Conservation (phyloP, 2,113 vertebrate genomes). For the Hirundichthys speculiger region DNA sequence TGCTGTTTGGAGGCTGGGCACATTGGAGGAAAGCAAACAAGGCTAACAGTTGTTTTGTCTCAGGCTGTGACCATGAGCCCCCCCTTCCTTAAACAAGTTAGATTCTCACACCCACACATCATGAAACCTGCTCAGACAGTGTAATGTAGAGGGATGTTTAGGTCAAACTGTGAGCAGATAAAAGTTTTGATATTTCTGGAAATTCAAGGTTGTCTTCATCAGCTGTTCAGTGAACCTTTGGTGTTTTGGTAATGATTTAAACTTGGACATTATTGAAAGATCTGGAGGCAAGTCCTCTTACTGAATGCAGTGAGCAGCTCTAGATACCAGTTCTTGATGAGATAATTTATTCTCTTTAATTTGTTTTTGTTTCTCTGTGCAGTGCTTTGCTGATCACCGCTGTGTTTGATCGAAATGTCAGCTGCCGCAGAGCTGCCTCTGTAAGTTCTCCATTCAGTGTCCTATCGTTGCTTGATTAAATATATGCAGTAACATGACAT, state of each 20-base stretch:
- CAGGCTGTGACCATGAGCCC: constrained; percentile 1
- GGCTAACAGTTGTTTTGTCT: constrained; percentile 21
- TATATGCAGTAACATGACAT: constrained; percentile 1
- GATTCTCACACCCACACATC: constrained; percentile 5
- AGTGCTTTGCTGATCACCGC: constrained; percentile 88
- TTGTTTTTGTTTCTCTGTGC: constrained; percentile 16
- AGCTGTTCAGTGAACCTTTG: too few species aligned
- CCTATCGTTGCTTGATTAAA: background rate
- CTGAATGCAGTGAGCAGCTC: background rate
- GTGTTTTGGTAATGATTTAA: too few species aligned
- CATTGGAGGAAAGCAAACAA: constrained; percentile 28
- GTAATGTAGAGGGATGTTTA: background rate
- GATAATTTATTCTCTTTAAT: background rate
- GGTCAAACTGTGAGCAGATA: too few species aligned
- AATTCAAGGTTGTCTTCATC: too few species aligned
- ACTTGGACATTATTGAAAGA: too few species aligned
- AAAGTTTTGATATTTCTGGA: too few species aligned
- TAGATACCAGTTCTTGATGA: background rate
- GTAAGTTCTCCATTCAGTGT: constrained; percentile 75
- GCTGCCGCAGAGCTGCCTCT: constrained; percentile 90
- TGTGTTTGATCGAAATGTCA: constrained; percentile 88
- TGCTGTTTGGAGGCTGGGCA: constrained; percentile 17
- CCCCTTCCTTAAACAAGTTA: background rate
- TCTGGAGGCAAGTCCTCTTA: too few species aligned
- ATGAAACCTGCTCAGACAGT: constrained; percentile 1